A percentile compares a stretch with the other conserved stretches of the same genome.
Evolutionary conservation across 2,888 invertebrate species (phyloP).

Genomic region (Mesorhabditis spiculigera): DNA sequence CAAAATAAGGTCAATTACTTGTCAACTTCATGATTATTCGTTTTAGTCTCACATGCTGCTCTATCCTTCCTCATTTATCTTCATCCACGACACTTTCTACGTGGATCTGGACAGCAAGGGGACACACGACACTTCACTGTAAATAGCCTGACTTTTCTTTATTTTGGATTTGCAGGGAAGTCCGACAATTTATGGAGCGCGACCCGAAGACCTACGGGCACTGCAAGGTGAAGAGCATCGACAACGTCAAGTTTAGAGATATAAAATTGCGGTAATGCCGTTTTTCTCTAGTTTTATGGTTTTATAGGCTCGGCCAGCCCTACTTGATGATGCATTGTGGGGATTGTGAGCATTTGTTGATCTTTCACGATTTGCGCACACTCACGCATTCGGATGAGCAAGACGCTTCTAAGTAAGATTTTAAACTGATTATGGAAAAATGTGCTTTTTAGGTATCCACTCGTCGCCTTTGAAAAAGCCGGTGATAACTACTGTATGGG

Average conservation of each 20-base stretch:
- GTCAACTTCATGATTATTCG: neutral
- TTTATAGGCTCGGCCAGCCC: constrained; percentile 34
- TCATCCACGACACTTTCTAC: constrained; percentile 40
- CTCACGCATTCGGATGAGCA: constrained; percentile 44
- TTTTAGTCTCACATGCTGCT: constrained; percentile 11
- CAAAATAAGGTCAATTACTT: neutral
- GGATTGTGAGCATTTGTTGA: constrained; percentile 43
- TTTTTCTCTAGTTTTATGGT: neutral
- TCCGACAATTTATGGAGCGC: neutral
- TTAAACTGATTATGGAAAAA: neutral
- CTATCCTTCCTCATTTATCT: constrained; percentile 37
- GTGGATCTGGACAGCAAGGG: constrained; percentile 18
- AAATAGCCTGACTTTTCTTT: neutral
- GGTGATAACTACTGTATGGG: constrained; percentile 32
- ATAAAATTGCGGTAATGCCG: neutral
- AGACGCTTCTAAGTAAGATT: constrained; percentile 6
- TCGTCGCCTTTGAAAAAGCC: constrained; percentile 37
- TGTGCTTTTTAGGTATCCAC: constrained; percentile 35
- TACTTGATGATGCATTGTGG: constrained; percentile 44
- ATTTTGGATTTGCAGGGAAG: neutral
- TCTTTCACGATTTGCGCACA: constrained; percentile 52
- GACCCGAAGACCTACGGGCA: neutral
- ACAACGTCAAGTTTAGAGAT: neutral
- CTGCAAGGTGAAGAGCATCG: neutral
- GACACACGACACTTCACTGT: neutral